Conservation (phyloP, 2,797 vertebrate species). For the Sitta carolinensis region DNA sequence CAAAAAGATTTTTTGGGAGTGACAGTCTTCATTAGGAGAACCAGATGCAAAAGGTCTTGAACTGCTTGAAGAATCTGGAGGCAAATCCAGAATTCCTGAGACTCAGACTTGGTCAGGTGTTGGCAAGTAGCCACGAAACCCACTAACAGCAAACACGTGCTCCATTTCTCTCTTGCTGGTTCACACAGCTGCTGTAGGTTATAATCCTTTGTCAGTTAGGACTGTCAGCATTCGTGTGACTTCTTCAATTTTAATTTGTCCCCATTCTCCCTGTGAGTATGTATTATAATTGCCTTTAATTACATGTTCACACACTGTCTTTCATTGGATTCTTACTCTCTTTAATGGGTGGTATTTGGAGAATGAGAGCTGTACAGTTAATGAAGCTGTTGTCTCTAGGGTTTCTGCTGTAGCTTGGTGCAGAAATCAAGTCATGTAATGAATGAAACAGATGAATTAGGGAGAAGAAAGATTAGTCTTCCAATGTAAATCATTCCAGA, state of each 20-base stretch:
- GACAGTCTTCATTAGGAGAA: not conserved
- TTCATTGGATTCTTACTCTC: not conserved
- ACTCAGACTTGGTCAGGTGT: not conserved
- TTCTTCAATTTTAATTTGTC: slow-evolving; percentile 9
- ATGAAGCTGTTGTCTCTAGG: slow-evolving; percentile 15
- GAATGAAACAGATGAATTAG: not conserved
- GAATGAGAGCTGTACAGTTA: not conserved
- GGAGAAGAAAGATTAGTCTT: not conserved
- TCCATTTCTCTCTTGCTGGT: not conserved
- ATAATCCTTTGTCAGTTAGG: not conserved
- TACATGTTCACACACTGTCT: not conserved
- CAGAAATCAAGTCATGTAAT: not conserved
- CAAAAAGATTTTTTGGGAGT: not conserved
- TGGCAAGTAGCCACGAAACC: not conserved
- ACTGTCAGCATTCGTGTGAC: not conserved
- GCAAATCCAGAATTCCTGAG: not conserved
- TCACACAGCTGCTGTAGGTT: slow-evolving; percentile 25
- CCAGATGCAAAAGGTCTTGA: not conserved
- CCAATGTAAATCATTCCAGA: not conserved
- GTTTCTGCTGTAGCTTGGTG: not conserved
- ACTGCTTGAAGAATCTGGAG: not conserved
- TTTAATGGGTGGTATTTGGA: slow-evolving; percentile 8
- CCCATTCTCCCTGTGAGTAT: not conserved
- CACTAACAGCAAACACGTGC: not conserved
- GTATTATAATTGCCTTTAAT: slow-evolving; percentile 22